Conservation (phyloP, 2,888 invertebrate genomes). For the Mechanitis mazaeus region DNA sequence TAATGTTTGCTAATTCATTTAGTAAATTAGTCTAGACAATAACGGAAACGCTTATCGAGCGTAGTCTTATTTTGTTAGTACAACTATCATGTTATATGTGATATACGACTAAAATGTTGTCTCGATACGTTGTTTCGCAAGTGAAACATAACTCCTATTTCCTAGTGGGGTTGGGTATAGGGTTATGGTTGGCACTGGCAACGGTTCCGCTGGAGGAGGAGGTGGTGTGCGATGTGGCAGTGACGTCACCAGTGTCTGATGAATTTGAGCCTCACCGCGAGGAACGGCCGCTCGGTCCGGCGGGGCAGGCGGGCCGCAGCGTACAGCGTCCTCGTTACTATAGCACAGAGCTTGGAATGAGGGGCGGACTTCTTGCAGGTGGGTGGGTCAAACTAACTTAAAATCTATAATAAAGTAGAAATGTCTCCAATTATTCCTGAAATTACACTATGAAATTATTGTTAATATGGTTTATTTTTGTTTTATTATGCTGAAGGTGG, state of each 20-base stretch:
- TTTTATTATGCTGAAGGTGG: no score
- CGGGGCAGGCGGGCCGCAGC: slow-evolving; percentile 51
- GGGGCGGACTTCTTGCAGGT: slow-evolving; percentile 87
- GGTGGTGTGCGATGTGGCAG: slow-evolving; percentile 32
- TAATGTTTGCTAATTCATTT: no score
- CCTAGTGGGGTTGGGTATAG: slow-evolving; percentile 73
- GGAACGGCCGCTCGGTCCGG: slow-evolving; percentile 45
- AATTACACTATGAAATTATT: background rate
- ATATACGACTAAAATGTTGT: slow-evolving; percentile 46
- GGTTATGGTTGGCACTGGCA: slow-evolving; percentile 74
- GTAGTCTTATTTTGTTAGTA: background rate
- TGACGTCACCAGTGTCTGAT: slow-evolving; percentile 38
- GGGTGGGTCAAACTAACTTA: background rate
- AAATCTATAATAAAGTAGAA: no score
- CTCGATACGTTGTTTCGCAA: slow-evolving; percentile 66
- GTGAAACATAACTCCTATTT: slow-evolving; percentile 77
- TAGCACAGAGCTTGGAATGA: slow-evolving; percentile 95
- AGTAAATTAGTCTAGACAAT: no score
- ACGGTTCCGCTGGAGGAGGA: slow-evolving; percentile 66
- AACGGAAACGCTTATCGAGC: slow-evolving; percentile 2
- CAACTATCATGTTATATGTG: slow-evolving; percentile 11
- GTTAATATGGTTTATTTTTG: no score
- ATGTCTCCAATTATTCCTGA: background rate
- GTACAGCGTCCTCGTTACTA: slow-evolving; percentile 93
- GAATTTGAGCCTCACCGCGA: slow-evolving; percentile 65